phyloP scores from a whole-genome alignment of 1,140 invertebrate species.

The Drosophila simulans region DNA sequence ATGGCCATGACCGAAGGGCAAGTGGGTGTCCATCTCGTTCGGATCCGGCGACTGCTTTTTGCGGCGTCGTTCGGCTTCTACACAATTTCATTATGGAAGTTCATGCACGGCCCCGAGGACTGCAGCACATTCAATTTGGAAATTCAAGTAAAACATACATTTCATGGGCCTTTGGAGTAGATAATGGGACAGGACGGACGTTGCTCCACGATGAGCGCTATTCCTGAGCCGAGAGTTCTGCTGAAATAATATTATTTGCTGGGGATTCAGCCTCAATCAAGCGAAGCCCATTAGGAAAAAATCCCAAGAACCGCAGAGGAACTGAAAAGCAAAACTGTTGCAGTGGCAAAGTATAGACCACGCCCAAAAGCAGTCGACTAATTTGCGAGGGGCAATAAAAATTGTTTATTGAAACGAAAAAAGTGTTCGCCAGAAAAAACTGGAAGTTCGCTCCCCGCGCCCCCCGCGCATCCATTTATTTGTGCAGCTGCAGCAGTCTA shows the following conservation, averaged over 20 bases:
- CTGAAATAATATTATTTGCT: conserved; percentile 19
- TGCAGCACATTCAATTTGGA: conserved; percentile 21
- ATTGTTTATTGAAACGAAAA: conserved; percentile 35
- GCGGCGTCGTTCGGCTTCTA: conserved; percentile 27
- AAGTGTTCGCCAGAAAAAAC: conserved; percentile 16
- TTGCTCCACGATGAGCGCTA: background rate
- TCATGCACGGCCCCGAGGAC: conserved; percentile 31
- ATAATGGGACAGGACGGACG: conserved; percentile 12
- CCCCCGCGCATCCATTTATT: conserved; percentile 6
- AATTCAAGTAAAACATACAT: conserved; percentile 18
- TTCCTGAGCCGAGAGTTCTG: background rate
- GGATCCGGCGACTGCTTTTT: background rate
- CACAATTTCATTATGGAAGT: conserved; percentile 60
- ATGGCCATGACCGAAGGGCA: conserved; percentile 22
- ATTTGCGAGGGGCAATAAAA: conserved; percentile 30
- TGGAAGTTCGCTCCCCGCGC: background rate
- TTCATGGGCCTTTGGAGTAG: conserved; percentile 8
- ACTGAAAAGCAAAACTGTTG: background rate
- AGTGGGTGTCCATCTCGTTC: conserved; percentile 13
- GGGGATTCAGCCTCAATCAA: conserved; percentile 3
- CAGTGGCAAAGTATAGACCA: conserved; percentile 1
- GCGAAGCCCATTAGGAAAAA: conserved; percentile 15
- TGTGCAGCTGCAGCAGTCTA: conserved; percentile 14
- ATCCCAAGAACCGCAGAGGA: background rate
- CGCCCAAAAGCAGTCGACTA: background rate